Base-by-base conservation (phyloP, 2,888 invertebrate species). In the Bugulina stolonifera region DNA sequence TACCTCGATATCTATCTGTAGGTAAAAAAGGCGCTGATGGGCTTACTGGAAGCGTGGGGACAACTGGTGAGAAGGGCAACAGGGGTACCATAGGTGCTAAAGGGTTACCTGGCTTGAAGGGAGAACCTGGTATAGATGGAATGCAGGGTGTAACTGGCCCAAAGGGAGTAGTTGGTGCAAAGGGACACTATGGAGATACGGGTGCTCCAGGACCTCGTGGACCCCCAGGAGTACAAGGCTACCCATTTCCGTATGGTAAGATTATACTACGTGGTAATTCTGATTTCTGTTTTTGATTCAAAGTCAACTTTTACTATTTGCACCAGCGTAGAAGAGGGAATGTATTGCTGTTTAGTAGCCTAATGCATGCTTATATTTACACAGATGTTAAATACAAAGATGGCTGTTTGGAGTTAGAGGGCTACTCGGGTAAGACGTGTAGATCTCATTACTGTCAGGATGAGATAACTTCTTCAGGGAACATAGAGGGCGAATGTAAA, bases 181-280 rank as follows among this genome's bases (percentile, higher is more conserved):
- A 27, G n/a, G 64, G 64, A 29, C 29, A 25, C 2, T 14, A 27
- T 25, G 64, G 64, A 29, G 64, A 64, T 14, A 22, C 5, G 5
- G 64, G 64, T 25, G 64, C 22, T 5, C 32, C 29, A 3, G 64
- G 64, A 5, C 32, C 27, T 64, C 64, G 32, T 32, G 64, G 64
- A 14, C 32, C 27, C n/a, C 25, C 25, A 25, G 64, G 64, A 29
- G 2, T 64, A 14, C 14, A 14, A 14, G 64, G 64, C 22, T 64
- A 64, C n/a, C 64, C 64, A 64, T 64, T 64, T n/a, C 64, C 22
- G 5, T 64, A 64, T 32, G 64, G 43, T 43, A 43, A 43, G 43
- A n/a, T n/a, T n/a, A n/a, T n/a, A n/a, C n/a, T n/a, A n/a, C n/a
- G n/a, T n/a, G n/a, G n/a, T n/a, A n/a, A n/a, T n/a, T n/a, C n/a